These are phyloP conservation scores for Patella pellucida DNA, from an alignment of 2,888 invertebrate genomes.

Conservation along the genomic window DNA sequence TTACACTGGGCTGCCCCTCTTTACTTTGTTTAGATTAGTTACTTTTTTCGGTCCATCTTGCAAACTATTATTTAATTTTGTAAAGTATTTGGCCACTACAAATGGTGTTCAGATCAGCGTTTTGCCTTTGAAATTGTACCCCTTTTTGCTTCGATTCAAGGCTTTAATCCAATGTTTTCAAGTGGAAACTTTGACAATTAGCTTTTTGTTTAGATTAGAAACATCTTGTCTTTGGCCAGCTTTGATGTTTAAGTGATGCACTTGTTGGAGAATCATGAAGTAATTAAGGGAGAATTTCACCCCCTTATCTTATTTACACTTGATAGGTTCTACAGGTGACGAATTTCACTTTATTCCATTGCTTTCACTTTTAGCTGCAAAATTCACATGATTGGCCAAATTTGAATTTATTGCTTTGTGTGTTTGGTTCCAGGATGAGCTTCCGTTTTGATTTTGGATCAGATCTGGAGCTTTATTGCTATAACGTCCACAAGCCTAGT, in stretches of 20 bases:
- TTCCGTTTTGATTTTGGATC: too few relatives aligned
- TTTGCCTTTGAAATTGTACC: constrained; percentile 9
- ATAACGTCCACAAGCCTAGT: too few relatives aligned
- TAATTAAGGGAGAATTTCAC: neutral
- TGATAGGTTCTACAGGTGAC: neutral
- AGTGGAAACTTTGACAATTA: constrained; percentile 9
- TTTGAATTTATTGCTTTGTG: too few relatives aligned
- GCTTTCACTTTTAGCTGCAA: too few relatives aligned
- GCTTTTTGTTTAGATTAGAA: constrained; percentile 11
- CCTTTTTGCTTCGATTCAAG: neutral
- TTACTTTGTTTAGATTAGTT: constrained; percentile 10
- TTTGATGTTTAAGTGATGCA: constrained; percentile 9
- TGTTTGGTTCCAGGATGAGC: too few relatives aligned
- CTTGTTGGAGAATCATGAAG: neutral
- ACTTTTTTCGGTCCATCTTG: neutral
- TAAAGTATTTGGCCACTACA: constrained; percentile 10
- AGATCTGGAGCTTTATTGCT: too few relatives aligned
- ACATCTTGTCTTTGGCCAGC: neutral
- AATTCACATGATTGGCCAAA: too few relatives aligned
- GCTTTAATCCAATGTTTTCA: neutral
- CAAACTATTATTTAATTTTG: constrained; percentile 9
- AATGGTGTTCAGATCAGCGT: neutral
- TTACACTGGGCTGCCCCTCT: neutral
- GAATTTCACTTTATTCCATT: too few relatives aligned
- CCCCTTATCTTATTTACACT: neutral